Evolutionary conservation across 2,113 vertebrate genomes (phyloP), one percentile per base, ranked within the genome.

Genomic region (Forbesichthys agassizii): DNA sequence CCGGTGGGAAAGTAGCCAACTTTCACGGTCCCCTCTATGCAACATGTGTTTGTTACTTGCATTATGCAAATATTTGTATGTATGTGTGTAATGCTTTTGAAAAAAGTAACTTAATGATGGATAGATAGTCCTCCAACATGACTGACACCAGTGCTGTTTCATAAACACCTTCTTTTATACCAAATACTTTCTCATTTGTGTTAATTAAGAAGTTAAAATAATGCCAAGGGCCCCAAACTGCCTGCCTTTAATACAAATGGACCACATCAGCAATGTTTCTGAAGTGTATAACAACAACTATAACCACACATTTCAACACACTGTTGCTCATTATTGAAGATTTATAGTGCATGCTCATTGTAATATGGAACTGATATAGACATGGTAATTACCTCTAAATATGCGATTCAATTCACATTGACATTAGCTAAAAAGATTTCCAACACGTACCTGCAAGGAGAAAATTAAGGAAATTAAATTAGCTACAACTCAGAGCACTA

Each of bases 51-150:
- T 66, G 51, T 61, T 27, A 16, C n/a, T 69, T 48, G 53, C 11
- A 16, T 76, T 49, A 33, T 61, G 16, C 57, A 48, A 70, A 52
- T 63, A n/a, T 69, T 42, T 67, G 42, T 56, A 13, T 72, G 52
- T 47, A 27, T 65, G 11, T 65, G 11, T 53, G 3, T 49, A 68
- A 46, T 56, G 52, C 54, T 64, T 61, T 18, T 60, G 4, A 59
- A 18, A 54, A 53, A 16, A 27, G 9, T 20, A 20, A 60, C 49
- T 7, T 7, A 53, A 36, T 5, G n/a, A 33, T 4, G 49, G 49
- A 52, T 53, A 53, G 49, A 52, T 53, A 53, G 13, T 53, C 52
- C 12, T 53, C 52, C n/a, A n/a, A 13, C n/a, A 53, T 14, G n/a
- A 53, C 14, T 53, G n/a, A 13, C n/a, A 14, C 52, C 14, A 53